phyloP scores from a whole-genome alignment of 2,797 vertebrate species.

The Sciaenops ocellatus region DNA sequence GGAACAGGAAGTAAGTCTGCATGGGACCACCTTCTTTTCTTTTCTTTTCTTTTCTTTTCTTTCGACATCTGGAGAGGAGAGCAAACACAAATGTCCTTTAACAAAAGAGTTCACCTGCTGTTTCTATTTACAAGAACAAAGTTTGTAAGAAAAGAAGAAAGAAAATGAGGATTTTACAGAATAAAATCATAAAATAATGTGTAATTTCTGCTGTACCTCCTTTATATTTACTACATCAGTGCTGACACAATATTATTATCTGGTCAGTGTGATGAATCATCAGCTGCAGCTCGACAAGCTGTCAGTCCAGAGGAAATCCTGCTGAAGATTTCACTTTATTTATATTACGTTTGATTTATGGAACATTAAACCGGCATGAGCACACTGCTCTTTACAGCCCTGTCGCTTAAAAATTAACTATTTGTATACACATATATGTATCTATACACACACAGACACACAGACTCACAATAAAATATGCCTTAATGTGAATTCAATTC shows the following conservation, averaged over 20 bases:
- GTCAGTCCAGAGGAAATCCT: background rate
- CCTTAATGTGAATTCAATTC: too few species aligned
- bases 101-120: constrained; percentile 26
- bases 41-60: background rate
- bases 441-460: too few species aligned
- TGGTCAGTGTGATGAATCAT: constrained; percentile 23
- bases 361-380: too few species aligned
- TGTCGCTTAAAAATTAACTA: too few species aligned
- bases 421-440: too few species aligned
- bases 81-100: constrained; percentile 11
- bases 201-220: background rate
- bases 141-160: background rate
- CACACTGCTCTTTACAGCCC: too few species aligned
- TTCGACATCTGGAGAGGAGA: background rate
- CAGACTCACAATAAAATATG: too few species aligned
- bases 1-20: background rate
- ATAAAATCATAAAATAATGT: background rate
- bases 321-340: too few species aligned
- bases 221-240: constrained; percentile 19
- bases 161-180: background rate
- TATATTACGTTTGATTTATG: too few species aligned
- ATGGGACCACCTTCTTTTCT: background rate
- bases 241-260: constrained; percentile 34
- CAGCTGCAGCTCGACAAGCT: background rate
- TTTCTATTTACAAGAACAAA: background rate